Conservation (phyloP, 2,888 invertebrate species). For the Dysmachus trigonus region DNA sequence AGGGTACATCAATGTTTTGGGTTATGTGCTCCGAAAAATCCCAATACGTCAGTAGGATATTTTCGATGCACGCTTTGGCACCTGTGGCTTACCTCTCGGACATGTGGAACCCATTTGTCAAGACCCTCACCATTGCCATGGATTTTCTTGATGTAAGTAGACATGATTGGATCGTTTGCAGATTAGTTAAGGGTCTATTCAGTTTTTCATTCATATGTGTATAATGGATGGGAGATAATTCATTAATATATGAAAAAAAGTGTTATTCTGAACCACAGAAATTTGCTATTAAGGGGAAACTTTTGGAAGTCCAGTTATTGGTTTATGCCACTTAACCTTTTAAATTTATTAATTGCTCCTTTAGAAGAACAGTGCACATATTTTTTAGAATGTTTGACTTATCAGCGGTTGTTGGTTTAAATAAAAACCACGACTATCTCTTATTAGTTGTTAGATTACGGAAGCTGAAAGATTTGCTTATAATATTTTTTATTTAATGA, state of each 20-base stretch:
- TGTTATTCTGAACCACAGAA: neutral
- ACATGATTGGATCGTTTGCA: neutral
- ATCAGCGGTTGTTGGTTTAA: no score
- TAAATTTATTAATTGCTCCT: no score
- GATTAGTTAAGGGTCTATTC: neutral
- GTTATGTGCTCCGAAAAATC: constrained; percentile 67
- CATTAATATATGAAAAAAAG: neutral
- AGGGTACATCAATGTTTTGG: constrained; percentile 70
- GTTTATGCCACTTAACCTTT: no score
- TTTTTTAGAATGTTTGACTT: no score
- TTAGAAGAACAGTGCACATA: no score
- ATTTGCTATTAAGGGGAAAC: neutral
- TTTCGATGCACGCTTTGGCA: constrained; percentile 67
- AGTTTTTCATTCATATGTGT: neutral
- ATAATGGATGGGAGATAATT: neutral
- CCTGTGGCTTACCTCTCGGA: constrained; percentile 68
- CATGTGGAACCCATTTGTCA: constrained; percentile 64
- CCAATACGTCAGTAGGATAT: constrained; percentile 68
- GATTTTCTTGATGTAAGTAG: constrained; percentile 60
- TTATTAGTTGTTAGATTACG: no score
- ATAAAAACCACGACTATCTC: no score
- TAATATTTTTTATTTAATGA: no score
- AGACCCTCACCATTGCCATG: constrained; percentile 60
- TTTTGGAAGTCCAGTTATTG: no score
- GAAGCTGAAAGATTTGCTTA: no score